phyloP scores from a whole-genome alignment of 2,113 vertebrate genomes.

The Oceanites oceanicus region DNA sequence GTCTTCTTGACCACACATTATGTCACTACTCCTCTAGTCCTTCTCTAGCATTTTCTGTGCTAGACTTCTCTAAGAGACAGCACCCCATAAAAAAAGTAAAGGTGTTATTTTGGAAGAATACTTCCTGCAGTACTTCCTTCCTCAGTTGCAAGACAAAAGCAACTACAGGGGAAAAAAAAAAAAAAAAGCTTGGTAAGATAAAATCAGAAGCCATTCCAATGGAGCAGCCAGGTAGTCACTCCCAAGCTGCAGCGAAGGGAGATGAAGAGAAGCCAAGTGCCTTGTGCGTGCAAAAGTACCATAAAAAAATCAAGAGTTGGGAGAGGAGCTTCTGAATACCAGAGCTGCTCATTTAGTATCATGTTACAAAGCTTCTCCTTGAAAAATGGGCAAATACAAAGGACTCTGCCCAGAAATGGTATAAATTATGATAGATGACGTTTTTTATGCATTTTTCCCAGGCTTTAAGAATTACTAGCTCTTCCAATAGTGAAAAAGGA shows the following conservation, averaged over 20 bases:
- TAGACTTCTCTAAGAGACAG: neutral
- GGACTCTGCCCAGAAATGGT: neutral
- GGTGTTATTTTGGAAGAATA: neutral
- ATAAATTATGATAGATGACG: neutral
- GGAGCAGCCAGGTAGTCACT: neutral
- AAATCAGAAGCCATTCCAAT: neutral
- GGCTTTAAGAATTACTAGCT: neutral
- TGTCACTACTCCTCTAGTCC: neutral
- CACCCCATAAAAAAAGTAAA: neutral
- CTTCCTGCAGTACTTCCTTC: conserved; percentile 4
- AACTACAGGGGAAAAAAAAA: neutral
- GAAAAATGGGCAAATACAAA: neutral
- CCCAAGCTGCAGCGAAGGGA: neutral
- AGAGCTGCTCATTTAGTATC: neutral
- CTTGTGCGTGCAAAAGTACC: neutral
- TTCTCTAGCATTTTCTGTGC: neutral
- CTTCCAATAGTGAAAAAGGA: neutral
- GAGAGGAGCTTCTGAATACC: neutral
- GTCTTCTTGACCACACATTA: neutral
- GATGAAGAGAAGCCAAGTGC: neutral
- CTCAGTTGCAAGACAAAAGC: neutral
- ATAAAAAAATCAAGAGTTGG: neutral
- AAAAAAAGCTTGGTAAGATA: neutral
- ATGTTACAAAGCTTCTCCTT: neutral
- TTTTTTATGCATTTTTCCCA: neutral